Conservation (phyloP, 2,113 vertebrate genomes). For the Numenius arquata region DNA sequence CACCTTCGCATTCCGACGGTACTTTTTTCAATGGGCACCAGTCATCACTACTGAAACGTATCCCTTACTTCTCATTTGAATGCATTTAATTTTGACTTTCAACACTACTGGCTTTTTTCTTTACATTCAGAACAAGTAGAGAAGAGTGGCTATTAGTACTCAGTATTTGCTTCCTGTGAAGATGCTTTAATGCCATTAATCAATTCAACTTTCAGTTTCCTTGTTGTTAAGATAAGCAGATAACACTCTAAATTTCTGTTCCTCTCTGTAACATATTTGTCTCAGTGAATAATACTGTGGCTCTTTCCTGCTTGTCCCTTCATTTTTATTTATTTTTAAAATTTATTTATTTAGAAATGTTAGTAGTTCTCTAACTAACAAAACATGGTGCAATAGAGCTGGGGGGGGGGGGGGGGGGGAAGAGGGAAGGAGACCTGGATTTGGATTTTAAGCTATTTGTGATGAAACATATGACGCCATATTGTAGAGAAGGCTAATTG, state of each 20-base stretch:
- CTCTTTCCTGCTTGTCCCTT: background rate
- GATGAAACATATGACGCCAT: constrained; percentile 26
- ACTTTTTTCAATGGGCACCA: background rate
- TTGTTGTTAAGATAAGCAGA: background rate
- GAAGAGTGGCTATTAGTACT: background rate
- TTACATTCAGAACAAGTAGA: background rate
- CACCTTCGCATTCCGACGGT: background rate
- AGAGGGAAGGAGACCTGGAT: background rate
- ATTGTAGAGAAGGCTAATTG: background rate
- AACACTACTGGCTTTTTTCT: background rate
- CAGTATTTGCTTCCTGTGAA: background rate
- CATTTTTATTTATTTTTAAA: background rate
- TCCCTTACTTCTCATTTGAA: background rate
- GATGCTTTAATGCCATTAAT: background rate
- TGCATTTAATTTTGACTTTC: constrained; percentile 13
- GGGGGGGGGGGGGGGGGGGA: too few species aligned
- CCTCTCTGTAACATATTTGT: background rate
- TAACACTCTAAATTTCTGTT: background rate
- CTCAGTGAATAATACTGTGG: background rate
- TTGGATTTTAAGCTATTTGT: constrained; percentile 27
- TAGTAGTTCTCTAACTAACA: background rate
- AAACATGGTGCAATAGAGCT: background rate
- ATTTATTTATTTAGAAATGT: background rate
- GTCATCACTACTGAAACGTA: background rate
- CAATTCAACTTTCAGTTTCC: background rate